A percentile compares a stretch with the other conserved stretches of the same genome.
These are phyloP conservation scores for Philypnodon macrostomus DNA, from an alignment of 2,797 vertebrate genomes.

Conservation along the genomic window DNA sequence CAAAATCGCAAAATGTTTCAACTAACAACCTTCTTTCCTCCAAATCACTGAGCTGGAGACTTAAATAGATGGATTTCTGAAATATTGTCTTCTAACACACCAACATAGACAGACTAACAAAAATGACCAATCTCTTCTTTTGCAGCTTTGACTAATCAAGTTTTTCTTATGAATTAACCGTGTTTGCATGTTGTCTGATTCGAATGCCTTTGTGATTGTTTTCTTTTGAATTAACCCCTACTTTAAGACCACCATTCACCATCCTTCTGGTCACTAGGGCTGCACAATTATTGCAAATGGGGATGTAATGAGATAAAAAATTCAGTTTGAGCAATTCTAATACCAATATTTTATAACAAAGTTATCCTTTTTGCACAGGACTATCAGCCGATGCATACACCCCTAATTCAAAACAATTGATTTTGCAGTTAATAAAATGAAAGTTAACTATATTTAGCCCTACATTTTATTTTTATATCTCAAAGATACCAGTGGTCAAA, in stretches of 20 bases:
- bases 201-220: slow-evolving; percentile 42
- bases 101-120: slow-evolving; percentile 4
- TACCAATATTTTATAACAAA: no score
- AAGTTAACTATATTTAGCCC: no score
- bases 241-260: slow-evolving; percentile 6
- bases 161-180: slow-evolving; percentile 28
- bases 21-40: slow-evolving; percentile 17
- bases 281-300: background rate
- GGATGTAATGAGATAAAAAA: no score
- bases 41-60: slow-evolving; percentile 26
- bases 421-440: no score
- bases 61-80: slow-evolving; percentile 21
- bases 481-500: no score
- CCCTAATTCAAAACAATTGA: no score
- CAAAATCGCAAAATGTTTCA: slow-evolving; percentile 36
- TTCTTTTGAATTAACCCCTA: slow-evolving; percentile 23
- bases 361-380: no score
- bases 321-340: no score
- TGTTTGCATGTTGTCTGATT: slow-evolving; percentile 76
- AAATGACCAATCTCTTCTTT: slow-evolving; percentile 31
- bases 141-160: slow-evolving; percentile 30
- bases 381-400: no score
- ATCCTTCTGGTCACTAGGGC: background rate
- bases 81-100: slow-evolving; percentile 25
- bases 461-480: no score